Conservation (phyloP, 1,140 invertebrate genomes). For the Tribolium castaneum region DNA sequence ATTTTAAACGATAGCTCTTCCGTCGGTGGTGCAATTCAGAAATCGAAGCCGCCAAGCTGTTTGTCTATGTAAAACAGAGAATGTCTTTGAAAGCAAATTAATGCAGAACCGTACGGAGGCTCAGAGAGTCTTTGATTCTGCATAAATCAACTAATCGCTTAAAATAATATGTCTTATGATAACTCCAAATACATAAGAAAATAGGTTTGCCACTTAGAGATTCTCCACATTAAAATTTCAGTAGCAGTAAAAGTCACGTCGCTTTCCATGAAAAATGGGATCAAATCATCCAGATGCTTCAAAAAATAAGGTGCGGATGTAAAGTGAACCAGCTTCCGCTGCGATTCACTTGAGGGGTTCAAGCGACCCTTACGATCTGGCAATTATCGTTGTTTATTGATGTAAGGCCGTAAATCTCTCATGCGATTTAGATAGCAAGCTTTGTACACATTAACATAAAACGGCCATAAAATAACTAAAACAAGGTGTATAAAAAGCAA, state of each 20-base stretch:
- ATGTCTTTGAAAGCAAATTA: slow-evolving; percentile 31
- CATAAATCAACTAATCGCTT: slow-evolving; percentile 34
- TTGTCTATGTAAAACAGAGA: slow-evolving; percentile 31
- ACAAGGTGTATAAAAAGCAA: slow-evolving; percentile 54
- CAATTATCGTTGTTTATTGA: slow-evolving; percentile 31
- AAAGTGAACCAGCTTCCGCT: background rate
- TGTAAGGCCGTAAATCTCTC: slow-evolving; percentile 35
- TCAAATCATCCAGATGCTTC: background rate
- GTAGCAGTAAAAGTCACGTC: slow-evolving; percentile 1
- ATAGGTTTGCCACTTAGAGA: slow-evolving; percentile 2
- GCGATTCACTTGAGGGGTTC: background rate
- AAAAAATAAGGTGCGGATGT: slow-evolving; percentile 11
- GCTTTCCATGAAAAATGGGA: background rate
- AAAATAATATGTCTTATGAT: slow-evolving; percentile 30
- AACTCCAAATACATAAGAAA: background rate
- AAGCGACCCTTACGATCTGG: slow-evolving; percentile 5
- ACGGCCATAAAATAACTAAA: slow-evolving; percentile 53
- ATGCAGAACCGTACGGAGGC: slow-evolving; percentile 19
- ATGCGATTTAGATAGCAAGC: slow-evolving; percentile 24
- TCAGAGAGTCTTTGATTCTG: slow-evolving; percentile 27
- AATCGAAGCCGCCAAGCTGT: slow-evolving; percentile 26
- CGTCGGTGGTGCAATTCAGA: slow-evolving; percentile 5
- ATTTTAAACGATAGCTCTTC: slow-evolving; percentile 26
- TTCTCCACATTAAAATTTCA: background rate
- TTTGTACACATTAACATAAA: slow-evolving; percentile 38